A percentile compares a stretch with the other conserved stretches of the same genome.
Conservation (phyloP, 2,797 vertebrate species). For the Smutsia temminckii region DNA sequence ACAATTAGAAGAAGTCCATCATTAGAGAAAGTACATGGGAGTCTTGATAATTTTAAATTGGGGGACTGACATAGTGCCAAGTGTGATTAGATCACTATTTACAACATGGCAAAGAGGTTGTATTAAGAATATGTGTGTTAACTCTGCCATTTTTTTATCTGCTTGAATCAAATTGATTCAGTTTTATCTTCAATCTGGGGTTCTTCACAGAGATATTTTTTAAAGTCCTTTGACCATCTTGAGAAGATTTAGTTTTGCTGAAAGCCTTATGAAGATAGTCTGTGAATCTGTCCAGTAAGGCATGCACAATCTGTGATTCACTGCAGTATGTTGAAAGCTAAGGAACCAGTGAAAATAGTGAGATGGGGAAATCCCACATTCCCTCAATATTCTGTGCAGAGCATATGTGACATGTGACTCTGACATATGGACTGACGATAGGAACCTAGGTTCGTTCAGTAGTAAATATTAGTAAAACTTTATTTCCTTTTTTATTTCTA, state of each 20-base stretch:
- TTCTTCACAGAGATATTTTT: constrained; percentile 16
- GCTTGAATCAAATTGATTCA: not conserved
- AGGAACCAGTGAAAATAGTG: not conserved
- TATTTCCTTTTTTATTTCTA: not conserved
- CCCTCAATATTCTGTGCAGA: not conserved
- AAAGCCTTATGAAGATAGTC: not conserved
- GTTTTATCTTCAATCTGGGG: constrained; percentile 10
- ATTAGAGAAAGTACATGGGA: not conserved
- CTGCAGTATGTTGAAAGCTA: not conserved
- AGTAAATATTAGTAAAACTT: not conserved
- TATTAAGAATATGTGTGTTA: not conserved
- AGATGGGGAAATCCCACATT: not conserved
- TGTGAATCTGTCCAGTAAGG: not conserved
- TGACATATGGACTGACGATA: not conserved
- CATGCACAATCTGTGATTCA: not conserved
- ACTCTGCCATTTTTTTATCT: not conserved
- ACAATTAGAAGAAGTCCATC: not conserved
- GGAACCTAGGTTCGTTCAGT: not conserved
- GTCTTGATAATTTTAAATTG: not conserved
- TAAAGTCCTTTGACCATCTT: not conserved
- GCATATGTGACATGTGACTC: not conserved
- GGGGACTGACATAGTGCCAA: not conserved
- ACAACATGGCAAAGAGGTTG: not conserved
- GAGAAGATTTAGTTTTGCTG: not conserved
- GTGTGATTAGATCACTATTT: not conserved